phyloP scores from a whole-genome alignment of 2,888 invertebrate genomes.

The Andrena praecox region DNA sequence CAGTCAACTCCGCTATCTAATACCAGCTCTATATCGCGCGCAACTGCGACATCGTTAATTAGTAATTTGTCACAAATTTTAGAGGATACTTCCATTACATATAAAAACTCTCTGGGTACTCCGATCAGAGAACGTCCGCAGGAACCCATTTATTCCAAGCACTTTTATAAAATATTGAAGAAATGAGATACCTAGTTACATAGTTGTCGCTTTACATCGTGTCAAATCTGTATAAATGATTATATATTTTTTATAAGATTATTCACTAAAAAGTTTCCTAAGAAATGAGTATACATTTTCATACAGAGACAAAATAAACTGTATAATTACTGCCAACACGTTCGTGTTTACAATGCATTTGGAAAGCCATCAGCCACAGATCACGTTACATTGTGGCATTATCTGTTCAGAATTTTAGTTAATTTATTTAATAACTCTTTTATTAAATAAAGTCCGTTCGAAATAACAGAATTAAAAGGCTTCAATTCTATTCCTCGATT shows the following conservation, averaged over 20 bases:
- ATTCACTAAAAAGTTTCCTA: background rate
- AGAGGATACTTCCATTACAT: background rate
- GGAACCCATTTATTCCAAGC: conserved; percentile 26
- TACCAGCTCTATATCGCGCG: background rate
- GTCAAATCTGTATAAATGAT: background rate
- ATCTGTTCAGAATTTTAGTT: too few species aligned
- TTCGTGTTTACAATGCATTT: too few species aligned
- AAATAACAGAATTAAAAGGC: too few species aligned
- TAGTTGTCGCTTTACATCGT: background rate
- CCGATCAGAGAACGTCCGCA: background rate
- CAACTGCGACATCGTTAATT: conserved; percentile 20
- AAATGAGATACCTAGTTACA: conserved; percentile 9
- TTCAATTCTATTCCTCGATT: too few species aligned
- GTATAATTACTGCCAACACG: too few species aligned
- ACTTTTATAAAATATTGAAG: conserved; percentile 25
- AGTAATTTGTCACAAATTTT: conserved; percentile 13
- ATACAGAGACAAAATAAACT: too few species aligned
- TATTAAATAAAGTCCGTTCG: too few species aligned
- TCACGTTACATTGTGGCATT: too few species aligned
- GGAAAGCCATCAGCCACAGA: too few species aligned
- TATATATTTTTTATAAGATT: background rate
- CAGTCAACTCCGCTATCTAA: background rate
- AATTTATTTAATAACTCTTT: too few species aligned
- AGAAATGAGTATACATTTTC: too few species aligned
- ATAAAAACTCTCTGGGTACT: background rate